Evolutionary conservation across 2,888 invertebrate species (phyloP).

Genomic region (Heliconius erato): DNA sequence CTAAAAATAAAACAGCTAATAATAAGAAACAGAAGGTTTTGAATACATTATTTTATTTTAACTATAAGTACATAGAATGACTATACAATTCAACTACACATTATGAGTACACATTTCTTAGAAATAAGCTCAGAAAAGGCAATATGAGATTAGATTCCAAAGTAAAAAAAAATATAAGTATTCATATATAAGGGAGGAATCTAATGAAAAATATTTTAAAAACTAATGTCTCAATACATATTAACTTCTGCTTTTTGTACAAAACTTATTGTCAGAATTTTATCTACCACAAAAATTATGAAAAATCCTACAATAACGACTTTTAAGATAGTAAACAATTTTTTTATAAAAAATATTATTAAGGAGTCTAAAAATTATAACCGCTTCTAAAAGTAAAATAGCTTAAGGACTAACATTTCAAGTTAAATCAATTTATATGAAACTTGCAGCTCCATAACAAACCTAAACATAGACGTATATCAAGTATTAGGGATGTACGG

Average conservation of each 20-base stretch:
- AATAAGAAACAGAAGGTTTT: slow-evolving; percentile 13
- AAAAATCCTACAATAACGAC: background rate
- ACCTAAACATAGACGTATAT: too few species aligned
- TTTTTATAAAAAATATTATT: background rate
- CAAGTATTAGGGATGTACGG: too few species aligned
- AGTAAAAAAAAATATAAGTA: background rate
- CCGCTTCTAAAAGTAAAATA: too few species aligned
- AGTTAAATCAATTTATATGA: too few species aligned
- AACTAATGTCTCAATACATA: background rate
- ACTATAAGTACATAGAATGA: slow-evolving; percentile 40
- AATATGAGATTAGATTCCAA: background rate
- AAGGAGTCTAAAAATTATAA: background rate
- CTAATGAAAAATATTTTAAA: background rate
- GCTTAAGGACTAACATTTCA: too few species aligned
- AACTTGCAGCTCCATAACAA: too few species aligned
- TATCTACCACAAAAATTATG: background rate
- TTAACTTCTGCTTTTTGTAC: background rate
- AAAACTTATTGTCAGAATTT: background rate
- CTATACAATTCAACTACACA: slow-evolving; percentile 27
- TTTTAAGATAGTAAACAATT: background rate
- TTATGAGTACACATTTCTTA: slow-evolving; percentile 2
- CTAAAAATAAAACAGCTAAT: background rate
- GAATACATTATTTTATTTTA: slow-evolving; percentile 34
- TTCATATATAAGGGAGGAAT: background rate
- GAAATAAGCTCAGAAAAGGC: slow-evolving; percentile 38